A percentile compares a stretch with the other conserved stretches of the same genome.
Evolutionary conservation across 2,888 invertebrate species (phyloP).

Genomic region (Alitta virens): DNA sequence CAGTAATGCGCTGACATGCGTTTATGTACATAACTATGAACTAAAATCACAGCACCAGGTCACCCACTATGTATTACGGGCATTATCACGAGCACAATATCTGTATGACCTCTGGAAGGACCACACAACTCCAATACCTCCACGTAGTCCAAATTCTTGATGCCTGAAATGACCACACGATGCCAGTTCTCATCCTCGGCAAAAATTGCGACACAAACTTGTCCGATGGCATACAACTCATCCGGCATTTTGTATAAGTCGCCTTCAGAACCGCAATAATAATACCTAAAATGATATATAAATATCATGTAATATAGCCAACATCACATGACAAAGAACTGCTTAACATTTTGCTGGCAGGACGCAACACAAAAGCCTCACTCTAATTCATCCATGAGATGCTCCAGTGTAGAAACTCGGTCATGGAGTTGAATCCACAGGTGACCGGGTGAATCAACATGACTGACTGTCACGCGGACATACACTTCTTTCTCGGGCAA

Average conservation of each 20-base stretch:
- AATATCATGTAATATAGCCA: no score
- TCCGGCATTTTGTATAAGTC: background rate
- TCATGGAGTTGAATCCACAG: background rate
- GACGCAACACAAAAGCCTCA: background rate
- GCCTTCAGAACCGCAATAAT: background rate
- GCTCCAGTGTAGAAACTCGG: background rate
- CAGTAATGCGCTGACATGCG: no score
- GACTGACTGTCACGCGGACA: background rate
- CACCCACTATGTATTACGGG: no score
- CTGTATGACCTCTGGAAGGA: no score
- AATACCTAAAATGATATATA: background rate
- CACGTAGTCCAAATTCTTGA: background rate
- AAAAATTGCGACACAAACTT: background rate
- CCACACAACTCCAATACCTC: background rate
- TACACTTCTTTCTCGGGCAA: background rate
- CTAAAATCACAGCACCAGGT: no score
- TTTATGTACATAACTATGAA: no score
- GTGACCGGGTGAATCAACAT: background rate
- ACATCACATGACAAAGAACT: no score
- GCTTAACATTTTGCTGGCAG: no score
- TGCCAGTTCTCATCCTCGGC: background rate
- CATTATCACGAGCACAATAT: no score
- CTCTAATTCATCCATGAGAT: background rate
- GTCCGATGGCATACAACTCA: background rate
- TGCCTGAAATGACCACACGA: background rate